Conservation (phyloP, 2,888 invertebrate genomes). For the Ischnura elegans region DNA sequence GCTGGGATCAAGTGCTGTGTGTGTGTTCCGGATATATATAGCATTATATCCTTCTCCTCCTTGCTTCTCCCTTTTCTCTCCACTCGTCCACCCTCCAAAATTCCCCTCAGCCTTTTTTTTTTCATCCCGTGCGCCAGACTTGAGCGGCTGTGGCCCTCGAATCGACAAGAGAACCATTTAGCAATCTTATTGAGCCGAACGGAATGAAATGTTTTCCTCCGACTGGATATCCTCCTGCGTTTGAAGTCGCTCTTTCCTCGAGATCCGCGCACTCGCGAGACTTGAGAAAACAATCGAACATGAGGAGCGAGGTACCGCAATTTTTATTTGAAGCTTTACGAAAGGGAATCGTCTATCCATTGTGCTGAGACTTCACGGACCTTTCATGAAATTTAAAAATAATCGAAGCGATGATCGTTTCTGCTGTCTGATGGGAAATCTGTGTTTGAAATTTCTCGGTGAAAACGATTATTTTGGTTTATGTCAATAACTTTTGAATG, state of each 20-base stretch:
- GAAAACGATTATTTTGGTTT: no score
- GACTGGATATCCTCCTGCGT: background rate
- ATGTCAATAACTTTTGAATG: no score
- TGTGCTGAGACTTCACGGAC: no score
- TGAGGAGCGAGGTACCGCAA: background rate
- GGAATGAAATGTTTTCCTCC: background rate
- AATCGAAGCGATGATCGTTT: no score
- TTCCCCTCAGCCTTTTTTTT: background rate
- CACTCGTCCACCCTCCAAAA: background rate
- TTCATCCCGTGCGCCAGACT: background rate
- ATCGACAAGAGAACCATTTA: background rate
- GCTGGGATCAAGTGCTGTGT: constrained; percentile 47
- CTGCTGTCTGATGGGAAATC: no score
- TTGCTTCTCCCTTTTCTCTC: background rate
- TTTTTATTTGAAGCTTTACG: background rate
- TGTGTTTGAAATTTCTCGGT: no score
- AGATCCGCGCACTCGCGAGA: background rate
- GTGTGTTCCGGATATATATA: constrained; percentile 63
- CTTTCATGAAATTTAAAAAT: no score
- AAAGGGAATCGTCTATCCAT: no score
- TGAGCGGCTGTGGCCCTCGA: background rate
- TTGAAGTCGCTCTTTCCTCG: background rate
- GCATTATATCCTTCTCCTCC: constrained; percentile 36
- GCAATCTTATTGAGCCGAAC: background rate
- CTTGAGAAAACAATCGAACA: background rate